Percentiles rank a stretch among this genome's conserved stretches.
phyloP scores from a whole-genome alignment of 2,797 vertebrate species.

The Eulemur coronatus region DNA sequence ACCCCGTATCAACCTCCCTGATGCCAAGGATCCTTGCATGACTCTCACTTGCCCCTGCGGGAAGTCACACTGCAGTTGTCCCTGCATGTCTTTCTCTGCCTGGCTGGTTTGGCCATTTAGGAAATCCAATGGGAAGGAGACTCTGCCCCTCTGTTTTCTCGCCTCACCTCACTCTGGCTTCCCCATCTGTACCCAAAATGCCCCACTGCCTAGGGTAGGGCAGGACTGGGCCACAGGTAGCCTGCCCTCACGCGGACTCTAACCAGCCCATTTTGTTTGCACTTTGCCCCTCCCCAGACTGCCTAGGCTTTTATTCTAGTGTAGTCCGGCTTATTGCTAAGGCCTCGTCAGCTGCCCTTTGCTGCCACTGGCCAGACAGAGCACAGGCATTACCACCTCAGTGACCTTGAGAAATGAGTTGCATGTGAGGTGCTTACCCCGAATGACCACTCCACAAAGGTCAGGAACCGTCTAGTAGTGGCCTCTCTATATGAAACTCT shows the following conservation, averaged over 20 bases:
- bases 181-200: background rate
- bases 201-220: background rate
- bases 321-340: background rate
- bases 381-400: background rate
- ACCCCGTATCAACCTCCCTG: too few relatives aligned
- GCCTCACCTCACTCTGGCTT: too few relatives aligned
- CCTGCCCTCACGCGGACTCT: rapidly evolving
- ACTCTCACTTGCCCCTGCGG: background rate
- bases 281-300: background rate
- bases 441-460: background rate
- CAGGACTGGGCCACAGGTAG: background rate
- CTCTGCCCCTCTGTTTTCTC: background rate
- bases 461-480: background rate
- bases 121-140: background rate
- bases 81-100: background rate
- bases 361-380: background rate
- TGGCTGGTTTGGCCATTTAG: background rate
- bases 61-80: background rate
- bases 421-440: background rate
- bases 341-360: too few relatives aligned
- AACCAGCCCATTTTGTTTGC: too few relatives aligned
- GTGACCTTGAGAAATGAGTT: background rate
- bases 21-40: background rate
- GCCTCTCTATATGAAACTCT: background rate
- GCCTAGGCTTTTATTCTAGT: background rate